Conservation (phyloP, 2,888 invertebrate genomes). For the Synergus gifuensis region DNA sequence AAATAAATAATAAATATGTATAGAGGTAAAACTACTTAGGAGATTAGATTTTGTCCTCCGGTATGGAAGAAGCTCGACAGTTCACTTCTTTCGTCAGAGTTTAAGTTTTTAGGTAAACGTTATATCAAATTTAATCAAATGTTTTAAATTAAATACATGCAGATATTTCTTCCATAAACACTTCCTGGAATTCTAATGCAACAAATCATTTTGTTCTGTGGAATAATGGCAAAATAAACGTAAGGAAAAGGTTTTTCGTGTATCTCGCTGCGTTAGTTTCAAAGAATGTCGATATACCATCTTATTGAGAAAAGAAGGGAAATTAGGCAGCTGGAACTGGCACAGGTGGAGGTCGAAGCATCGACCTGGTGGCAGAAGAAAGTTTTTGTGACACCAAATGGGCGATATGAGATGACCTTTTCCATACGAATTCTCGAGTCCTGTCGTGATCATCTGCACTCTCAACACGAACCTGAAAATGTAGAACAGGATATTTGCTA, state of each 20-base stretch:
- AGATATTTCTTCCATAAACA: background rate
- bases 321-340: constrained; percentile 39
- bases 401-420: constrained; percentile 89
- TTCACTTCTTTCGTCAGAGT: background rate
- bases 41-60: background rate
- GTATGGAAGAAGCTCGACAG: background rate
- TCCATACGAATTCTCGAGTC: constrained; percentile 91
- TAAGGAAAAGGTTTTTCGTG: background rate
- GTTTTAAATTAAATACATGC: no score
- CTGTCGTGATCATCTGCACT: constrained; percentile 90
- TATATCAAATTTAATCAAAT: no score
- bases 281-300: background rate
- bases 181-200: background rate
- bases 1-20: background rate
- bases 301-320: background rate
- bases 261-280: background rate
- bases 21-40: background rate
- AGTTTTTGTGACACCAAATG: constrained; percentile 91
- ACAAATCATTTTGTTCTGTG: background rate
- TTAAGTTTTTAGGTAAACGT: no score
- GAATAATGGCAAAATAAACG: background rate
- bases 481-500: constrained; percentile 41
- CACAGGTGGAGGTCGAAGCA: constrained; percentile 80
- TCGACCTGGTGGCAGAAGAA: constrained; percentile 81
- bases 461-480: constrained; percentile 88